Conservation (phyloP, 2,888 invertebrate genomes). For the Leptogaster cylindrica region DNA sequence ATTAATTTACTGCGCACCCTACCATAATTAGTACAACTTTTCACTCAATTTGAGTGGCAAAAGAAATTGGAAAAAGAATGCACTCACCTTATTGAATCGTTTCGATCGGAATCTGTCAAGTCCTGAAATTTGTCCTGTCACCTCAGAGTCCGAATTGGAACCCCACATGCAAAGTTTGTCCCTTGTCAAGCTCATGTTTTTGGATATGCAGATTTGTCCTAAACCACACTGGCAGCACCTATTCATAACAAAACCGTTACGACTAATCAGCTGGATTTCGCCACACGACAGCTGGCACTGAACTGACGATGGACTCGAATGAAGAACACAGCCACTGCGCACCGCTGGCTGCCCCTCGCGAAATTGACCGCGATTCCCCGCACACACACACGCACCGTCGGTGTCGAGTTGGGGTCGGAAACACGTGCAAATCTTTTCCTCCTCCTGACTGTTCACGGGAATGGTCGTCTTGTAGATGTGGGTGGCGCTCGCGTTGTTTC, state of each 20-base stretch:
- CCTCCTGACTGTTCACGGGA: conserved; percentile 53
- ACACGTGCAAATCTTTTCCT: not conserved
- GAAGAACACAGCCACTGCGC: not conserved
- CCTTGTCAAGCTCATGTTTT: conserved; percentile 48
- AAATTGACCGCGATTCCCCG: not conserved
- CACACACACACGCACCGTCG: not conserved
- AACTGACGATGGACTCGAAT: conserved; percentile 52
- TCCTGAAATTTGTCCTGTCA: conserved; percentile 56
- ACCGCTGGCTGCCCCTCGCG: not conserved
- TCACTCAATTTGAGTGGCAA: no score
- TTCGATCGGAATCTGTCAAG: conserved; percentile 55
- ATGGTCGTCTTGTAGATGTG: conserved; percentile 58
- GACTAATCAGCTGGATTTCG: conserved; percentile 50
- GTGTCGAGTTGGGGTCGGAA: conserved; percentile 2
- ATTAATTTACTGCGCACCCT: no score
- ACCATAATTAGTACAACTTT: no score
- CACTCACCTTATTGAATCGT: conserved; percentile 59
- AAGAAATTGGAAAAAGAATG: no score
- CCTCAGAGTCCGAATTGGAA: conserved; percentile 55
- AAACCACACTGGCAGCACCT: not conserved
- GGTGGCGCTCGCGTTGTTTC: conserved; percentile 44
- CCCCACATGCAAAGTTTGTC: conserved; percentile 59
- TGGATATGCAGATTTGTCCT: not conserved
- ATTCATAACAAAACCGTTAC: not conserved
- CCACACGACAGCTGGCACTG: conserved; percentile 60